Base-by-base conservation (phyloP, 2,888 invertebrate genomes). In the Prenolepis imparis region DNA sequence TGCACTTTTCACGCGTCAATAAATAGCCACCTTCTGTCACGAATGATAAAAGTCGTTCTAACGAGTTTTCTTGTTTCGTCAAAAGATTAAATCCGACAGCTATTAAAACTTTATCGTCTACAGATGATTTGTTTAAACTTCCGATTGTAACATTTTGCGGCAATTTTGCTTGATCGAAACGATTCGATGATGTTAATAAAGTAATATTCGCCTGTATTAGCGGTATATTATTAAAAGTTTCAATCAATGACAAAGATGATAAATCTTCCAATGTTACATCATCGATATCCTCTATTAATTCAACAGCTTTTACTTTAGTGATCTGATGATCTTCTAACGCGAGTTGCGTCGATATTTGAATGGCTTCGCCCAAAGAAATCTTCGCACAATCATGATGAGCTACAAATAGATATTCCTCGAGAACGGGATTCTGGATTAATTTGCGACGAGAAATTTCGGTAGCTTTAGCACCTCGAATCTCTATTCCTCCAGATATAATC, bases 391-490 rank as follows among this genome's bases (percentile, higher is more conserved):
- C 93, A 9, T 91, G 91, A 89, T 96, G 95, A 1, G 96, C 95
- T 0, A 96, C 92, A 90, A 96, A 96, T 52, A 91, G 90, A 89
- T 95, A 96, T 75, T 95, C 94, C 91, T 96, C 96, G 15, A 96
- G 90, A 5, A 95, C 94, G 1, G 96, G 96, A 9, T 95, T 94
- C 39, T 95, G 95, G 32, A 95, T 95, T 11, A 95, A 95, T 66
- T 95, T 95, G 28, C 94, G 94, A 48, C 95, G 94, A 1, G 96
- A 95, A 48, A 96, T 96, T 1, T 0, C 6, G 6, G 48, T 48
- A 48, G 21, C 21, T 21, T 8, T 12, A 12, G 6, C 21, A 0
- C 64, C 64, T 64, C 2, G 64, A 39, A 64, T 39, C 5, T 64
- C 21, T 64, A 64, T 12, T 15, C 64, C 64, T 0, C 64, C 39